phyloP scores from a whole-genome alignment of 2,113 vertebrate species.

The Pavo muticus region DNA sequence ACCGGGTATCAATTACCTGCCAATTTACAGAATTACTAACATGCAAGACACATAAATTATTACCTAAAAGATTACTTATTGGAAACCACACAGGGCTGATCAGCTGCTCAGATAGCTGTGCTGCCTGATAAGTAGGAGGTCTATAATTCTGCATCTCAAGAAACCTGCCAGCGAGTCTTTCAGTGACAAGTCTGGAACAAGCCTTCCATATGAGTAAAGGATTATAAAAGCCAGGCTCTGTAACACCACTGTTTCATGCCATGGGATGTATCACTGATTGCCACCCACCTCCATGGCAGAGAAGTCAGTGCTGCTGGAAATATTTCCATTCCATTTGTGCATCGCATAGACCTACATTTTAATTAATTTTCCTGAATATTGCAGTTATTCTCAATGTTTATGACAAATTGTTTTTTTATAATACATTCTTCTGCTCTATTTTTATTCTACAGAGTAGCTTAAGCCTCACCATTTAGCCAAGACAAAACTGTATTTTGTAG shows the following conservation, averaged over 20 bases:
- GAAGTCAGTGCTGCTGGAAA: not conserved
- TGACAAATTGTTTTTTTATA: not conserved
- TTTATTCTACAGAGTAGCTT: not conserved
- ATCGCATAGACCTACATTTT: not conserved
- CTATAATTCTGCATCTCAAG: constrained; percentile 16
- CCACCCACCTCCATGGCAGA: not conserved
- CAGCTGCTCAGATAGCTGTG: not conserved
- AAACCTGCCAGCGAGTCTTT: not conserved
- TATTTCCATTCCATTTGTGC: not conserved
- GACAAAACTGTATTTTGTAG: not conserved
- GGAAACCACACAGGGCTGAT: constrained; percentile 25
- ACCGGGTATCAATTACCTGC: constrained; percentile 20
- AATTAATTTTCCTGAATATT: not conserved
- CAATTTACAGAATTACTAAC: constrained; percentile 42
- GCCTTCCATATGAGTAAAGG: not conserved
- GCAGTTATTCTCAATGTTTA: not conserved
- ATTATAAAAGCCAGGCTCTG: not conserved
- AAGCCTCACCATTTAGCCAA: not conserved
- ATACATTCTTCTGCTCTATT: not conserved
- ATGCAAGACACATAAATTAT: not conserved
- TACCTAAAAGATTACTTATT: constrained; percentile 19
- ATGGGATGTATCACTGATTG: not conserved
- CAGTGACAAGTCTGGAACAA: not conserved
- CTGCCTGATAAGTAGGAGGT: not conserved
- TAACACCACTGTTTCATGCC: not conserved